phyloP scores from a whole-genome alignment of 1,140 invertebrate genomes.

The Drosophila mojavensis region DNA sequence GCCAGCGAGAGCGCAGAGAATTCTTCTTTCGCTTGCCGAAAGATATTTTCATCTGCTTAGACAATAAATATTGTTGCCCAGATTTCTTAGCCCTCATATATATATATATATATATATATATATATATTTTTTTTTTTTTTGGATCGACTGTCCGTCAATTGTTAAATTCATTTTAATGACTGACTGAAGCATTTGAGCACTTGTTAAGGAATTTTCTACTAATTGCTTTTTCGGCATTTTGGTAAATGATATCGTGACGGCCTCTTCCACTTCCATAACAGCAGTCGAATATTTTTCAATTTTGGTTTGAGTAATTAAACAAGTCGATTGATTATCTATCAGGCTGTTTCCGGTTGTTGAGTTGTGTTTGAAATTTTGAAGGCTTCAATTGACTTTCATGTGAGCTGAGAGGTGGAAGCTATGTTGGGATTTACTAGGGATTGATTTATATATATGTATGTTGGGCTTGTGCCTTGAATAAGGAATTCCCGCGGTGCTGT shows the following conservation, averaged over 20 bases:
- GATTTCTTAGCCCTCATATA: constrained; percentile 9
- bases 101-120: no score
- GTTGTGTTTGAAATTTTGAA: background rate
- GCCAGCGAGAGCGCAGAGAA: constrained; percentile 3
- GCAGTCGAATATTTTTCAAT: background rate
- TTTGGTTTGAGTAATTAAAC: constrained; percentile 1
- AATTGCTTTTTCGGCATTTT: constrained; percentile 48
- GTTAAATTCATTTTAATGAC: constrained; percentile 51
- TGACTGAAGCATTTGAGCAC: constrained; percentile 45
- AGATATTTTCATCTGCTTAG: constrained; percentile 50
- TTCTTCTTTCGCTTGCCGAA: background rate
- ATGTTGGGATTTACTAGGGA: no score
- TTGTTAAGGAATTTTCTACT: constrained; percentile 41
- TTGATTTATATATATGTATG: no score
- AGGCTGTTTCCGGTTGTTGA: constrained; percentile 30
- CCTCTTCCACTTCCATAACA: constrained; percentile 1
- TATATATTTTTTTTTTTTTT: no score
- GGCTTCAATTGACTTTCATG: background rate
- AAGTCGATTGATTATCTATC: constrained; percentile 12
- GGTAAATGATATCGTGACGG: constrained; percentile 38
- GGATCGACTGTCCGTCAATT: constrained; percentile 57
- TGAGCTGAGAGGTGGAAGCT: background rate
- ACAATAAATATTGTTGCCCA: constrained; percentile 47
- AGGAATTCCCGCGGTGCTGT: no score
- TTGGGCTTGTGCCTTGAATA: no score